Base-by-base conservation (phyloP, 1,140 invertebrate species). In the Hycleus cichorii region DNA sequence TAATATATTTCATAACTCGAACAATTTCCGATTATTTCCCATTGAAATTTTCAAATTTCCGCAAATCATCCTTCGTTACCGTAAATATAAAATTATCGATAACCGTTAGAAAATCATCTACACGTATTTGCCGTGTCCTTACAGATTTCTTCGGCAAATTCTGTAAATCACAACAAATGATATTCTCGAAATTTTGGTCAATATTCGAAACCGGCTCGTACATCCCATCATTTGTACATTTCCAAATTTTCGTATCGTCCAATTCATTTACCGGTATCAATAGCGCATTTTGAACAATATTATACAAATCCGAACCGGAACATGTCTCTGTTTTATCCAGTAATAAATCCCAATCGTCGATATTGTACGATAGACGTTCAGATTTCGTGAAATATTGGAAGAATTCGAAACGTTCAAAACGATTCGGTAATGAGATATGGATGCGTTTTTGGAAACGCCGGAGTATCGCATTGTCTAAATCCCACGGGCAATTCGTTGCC, bases 401-500 rank as follows among this genome's bases (percentile, higher is more conserved):
- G 18, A 68, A 40, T 47, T 67, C 55, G 5, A 55, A 25, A 40
- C 70, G 59, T 52, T 72, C 67, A 6, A 49, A 53, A 65, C 56
- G 72, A 61, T 82, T 75, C 11, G 83, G 83, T 12, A 84, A 66
- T 4, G 80, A 76, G 45, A 84, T 75, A 63, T 80, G 82, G 27
- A 84, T 77, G 38, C 77, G 72, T 62, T 78, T 78, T 63, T 83
- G 79, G 65, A 84, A 84, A 32, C 83, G 68, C 59, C 83, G 67
- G 25, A 83, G 62, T 62, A 84, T 82, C 7, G 83, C 83, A 3
- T 76, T 64, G 67, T 85, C 83, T 25, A 85, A 69, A 53, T 84
- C 81, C 83, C 83, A 84, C 3, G 83, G 83, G 69, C 81, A 82
- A 69, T 85, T 85, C 10, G 83, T 85, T 5, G 82, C 82, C 66